Base-by-base conservation (phyloP, 2,888 invertebrate genomes). In the Ichneumoninae sp. region DNA sequence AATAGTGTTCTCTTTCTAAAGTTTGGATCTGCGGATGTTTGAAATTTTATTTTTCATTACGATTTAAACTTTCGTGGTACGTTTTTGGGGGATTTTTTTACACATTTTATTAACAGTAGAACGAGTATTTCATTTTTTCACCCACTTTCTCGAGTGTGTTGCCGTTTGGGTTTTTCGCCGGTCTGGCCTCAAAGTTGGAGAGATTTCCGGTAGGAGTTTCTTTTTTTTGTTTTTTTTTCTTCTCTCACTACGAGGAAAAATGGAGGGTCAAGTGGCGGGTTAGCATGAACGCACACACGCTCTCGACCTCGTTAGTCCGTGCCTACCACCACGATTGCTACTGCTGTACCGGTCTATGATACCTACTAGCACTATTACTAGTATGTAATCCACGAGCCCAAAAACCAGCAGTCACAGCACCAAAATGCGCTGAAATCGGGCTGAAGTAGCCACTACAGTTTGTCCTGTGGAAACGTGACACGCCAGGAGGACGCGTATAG, bases 241-340 rank as follows among this genome's bases (percentile, higher is more conserved):
- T 76, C 71, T 76, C 70, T 69, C 47, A 66, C 50, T 71, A 76
- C 66, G 44, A 60, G 66, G 75, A 76, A 68, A 60, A 71, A 74
- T 75, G 65, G 52, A 82, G 85, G 85, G 85, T 85, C 85, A 85
- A 85, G 85, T 82, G 70, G 82, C 68, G 75, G 79, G 79, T 85
- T 82, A 82, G 85, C 81, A 81, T 66, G 82, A 82, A 82, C 75
- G 82, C 71, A 75, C 81, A 85, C 75, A 81, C 33, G 83, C 66
- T 44, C 85, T 47, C 82, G 82, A 85, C 82, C 82, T 85, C 79
- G 85, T 83, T 85, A 79, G 65, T 71, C 50, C 66, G 74, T 36
- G 71, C 68, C 68, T 76, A 47, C 63, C 54, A 54, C 13, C 26
- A 30, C 65, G 57, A 70, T 75, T 69, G 66, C 44, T 26, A 69